A percentile compares a stretch with the other conserved stretches of the same genome.
These are phyloP conservation scores for Drosophila sechellia DNA, from an alignment of 1,140 invertebrate species.

Conservation along the genomic window DNA sequence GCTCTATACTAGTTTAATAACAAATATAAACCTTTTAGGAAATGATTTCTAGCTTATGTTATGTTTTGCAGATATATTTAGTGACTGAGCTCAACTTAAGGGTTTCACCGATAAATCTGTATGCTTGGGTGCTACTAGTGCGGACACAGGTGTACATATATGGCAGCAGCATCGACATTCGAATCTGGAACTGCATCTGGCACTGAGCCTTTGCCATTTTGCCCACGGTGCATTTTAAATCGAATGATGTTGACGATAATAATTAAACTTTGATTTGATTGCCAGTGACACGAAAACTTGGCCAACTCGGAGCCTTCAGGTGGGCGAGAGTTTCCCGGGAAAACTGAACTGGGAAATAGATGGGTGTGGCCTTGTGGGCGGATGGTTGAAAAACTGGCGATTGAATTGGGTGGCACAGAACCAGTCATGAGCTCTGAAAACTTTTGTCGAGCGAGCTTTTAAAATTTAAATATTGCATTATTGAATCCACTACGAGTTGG, in stretches of 20 bases:
- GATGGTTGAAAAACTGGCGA: neutral
- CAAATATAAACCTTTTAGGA: no score
- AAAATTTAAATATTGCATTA: slow-evolving; percentile 35
- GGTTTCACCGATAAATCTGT: neutral
- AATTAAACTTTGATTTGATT: slow-evolving; percentile 52
- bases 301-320: slow-evolving; percentile 28
- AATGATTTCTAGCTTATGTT: no score
- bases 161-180: neutral
- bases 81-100: no score
- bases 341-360: neutral
- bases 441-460: slow-evolving; percentile 16
- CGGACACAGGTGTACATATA: slow-evolving; percentile 2
- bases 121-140: neutral
- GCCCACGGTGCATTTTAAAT: slow-evolving; percentile 44
- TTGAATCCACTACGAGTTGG: slow-evolving; percentile 25
- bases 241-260: slow-evolving; percentile 53
- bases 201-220: slow-evolving; percentile 3
- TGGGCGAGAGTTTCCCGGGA: neutral
- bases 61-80: no score
- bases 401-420: neutral
- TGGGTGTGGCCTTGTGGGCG: no score
- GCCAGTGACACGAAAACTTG: slow-evolving; percentile 41
- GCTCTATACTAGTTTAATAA: no score
- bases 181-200: slow-evolving; percentile 1
- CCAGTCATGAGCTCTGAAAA: slow-evolving; percentile 6